Conservation (phyloP, 2,113 vertebrate genomes). For the Leiothrix lutea region DNA sequence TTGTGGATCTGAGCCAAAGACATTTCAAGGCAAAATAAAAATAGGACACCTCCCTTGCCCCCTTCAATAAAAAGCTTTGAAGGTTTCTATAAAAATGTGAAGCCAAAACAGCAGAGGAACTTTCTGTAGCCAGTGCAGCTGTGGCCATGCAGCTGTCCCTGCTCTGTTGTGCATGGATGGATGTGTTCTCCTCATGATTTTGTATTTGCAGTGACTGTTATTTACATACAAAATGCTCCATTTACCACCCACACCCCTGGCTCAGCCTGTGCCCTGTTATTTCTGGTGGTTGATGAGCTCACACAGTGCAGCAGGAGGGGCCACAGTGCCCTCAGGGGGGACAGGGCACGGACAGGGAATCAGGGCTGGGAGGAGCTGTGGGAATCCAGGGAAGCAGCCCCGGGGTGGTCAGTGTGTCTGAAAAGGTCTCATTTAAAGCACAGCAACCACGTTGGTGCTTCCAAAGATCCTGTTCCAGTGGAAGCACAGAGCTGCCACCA, state of each 20-base stretch:
- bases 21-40: conserved; percentile 14
- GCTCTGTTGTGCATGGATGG: background rate
- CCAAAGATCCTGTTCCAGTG: background rate
- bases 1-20: conserved; percentile 4
- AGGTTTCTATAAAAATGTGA: conserved; percentile 26
- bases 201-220: conserved; percentile 17
- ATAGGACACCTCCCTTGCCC: background rate
- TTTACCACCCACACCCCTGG: background rate
- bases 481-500: background rate
- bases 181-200: background rate
- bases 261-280: background rate
- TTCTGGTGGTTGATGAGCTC: background rate
- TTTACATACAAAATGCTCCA: background rate
- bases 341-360: background rate
- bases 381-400: background rate
- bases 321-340: background rate
- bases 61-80: background rate
- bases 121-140: background rate
- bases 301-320: accelerated
- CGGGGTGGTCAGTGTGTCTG: accelerated
- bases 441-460: background rate
- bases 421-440: background rate
- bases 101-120: background rate
- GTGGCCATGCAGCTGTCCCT: background rate
- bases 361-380: background rate